phyloP scores from a whole-genome alignment of 1,140 invertebrate species.

The Cherax destructor region DNA sequence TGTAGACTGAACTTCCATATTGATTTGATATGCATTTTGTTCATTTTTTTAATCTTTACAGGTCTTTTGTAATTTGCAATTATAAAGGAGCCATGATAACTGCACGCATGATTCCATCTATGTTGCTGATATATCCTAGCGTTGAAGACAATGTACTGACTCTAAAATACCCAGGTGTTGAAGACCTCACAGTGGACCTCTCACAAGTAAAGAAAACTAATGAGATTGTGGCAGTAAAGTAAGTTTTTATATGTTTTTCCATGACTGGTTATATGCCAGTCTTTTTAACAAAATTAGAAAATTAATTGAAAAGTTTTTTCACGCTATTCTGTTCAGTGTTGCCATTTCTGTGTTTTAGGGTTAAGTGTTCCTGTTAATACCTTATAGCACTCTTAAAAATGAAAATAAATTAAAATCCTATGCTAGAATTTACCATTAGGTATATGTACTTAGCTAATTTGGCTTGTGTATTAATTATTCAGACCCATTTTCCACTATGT shows the following conservation, averaged over 20 bases:
- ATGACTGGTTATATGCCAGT: too few relatives aligned
- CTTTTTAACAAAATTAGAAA: too few relatives aligned
- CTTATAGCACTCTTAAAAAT: too few relatives aligned
- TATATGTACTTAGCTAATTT: too few relatives aligned
- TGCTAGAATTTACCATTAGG: too few relatives aligned
- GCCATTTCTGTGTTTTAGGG: too few relatives aligned
- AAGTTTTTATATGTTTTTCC: not conserved
- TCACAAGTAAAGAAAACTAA: not conserved
- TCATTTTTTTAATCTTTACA: not conserved
- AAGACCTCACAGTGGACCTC: not conserved
- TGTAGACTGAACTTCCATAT: not conserved
- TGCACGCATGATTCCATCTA: not conserved
- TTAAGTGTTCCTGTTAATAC: too few relatives aligned
- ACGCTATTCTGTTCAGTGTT: too few relatives aligned
- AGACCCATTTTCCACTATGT: too few relatives aligned
- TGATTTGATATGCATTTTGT: not conserved
- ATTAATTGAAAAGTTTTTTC: too few relatives aligned
- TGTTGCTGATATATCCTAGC: not conserved
- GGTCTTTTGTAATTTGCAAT: not conserved
- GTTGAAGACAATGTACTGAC: not conserved
- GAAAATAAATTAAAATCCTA: too few relatives aligned
- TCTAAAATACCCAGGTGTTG: not conserved
- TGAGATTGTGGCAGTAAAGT: not conserved
- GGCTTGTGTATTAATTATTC: too few relatives aligned
- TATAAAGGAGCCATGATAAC: not conserved